Conservation (phyloP, 92 coral and sea anemone species). For the Paragorgia papillata region DNA sequence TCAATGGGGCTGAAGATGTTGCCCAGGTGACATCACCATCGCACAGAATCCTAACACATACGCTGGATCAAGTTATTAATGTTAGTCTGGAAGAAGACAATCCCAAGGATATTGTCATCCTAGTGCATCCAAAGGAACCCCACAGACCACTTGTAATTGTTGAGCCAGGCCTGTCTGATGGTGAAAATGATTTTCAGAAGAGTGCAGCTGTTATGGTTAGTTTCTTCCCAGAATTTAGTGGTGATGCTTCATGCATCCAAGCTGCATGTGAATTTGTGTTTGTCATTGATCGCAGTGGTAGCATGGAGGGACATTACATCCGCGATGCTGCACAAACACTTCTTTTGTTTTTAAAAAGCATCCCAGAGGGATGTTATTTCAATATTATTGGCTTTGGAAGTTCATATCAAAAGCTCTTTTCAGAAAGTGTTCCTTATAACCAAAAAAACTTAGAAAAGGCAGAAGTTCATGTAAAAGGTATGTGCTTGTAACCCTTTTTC, state of each 20-base stretch:
- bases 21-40: constrained; percentile 77
- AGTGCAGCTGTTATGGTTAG: constrained; percentile 78
- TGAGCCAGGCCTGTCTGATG: constrained; percentile 62
- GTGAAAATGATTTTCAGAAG: constrained; percentile 62
- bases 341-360: constrained; percentile 77
- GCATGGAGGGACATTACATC: constrained; percentile 68
- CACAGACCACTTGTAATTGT: constrained; percentile 56
- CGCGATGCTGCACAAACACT: constrained; percentile 73
- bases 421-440: constrained; percentile 64
- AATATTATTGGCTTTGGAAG: constrained; percentile 94
- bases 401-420: constrained; percentile 64
- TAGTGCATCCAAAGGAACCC: constrained; percentile 20
- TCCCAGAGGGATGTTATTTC: constrained; percentile 83
- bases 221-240: constrained; percentile 71
- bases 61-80: constrained; percentile 11
- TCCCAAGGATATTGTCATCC: constrained; percentile 26
- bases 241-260: constrained; percentile 55
- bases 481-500: too few relatives aligned
- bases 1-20: constrained; percentile 66
- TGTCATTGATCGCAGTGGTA: constrained; percentile 89
- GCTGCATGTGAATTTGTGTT: constrained; percentile 82
- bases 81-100: constrained; percentile 25
- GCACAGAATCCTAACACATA: constrained; percentile 50
- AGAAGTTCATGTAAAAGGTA: constrained; percentile 54
- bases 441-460: constrained; percentile 73